These are phyloP conservation scores for Megalops cyprinoides DNA, from an alignment of 2,797 vertebrate genomes.

Conservation along the genomic window DNA sequence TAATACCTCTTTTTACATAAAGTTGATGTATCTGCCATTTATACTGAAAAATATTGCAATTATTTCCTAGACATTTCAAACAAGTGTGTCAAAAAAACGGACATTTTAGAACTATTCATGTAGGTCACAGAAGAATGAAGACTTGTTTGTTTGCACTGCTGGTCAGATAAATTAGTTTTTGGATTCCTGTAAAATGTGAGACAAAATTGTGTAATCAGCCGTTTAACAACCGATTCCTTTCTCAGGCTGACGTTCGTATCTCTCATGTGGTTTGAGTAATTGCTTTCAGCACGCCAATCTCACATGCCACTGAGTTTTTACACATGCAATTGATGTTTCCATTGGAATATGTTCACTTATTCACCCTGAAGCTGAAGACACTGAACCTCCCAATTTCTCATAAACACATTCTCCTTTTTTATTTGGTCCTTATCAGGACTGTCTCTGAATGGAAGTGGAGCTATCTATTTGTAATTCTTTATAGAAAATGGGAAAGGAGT, in stretches of 20 bases:
- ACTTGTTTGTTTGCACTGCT: neutral
- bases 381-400: neutral
- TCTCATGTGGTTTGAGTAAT: neutral
- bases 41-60: no score
- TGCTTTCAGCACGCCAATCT: neutral
- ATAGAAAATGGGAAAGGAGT: constrained; percentile 36
- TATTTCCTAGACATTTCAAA: neutral
- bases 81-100: neutral
- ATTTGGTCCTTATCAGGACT: neutral
- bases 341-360: neutral
- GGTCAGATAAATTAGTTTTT: neutral
- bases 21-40: no score
- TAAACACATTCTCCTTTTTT: neutral
- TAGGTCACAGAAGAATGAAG: neutral
- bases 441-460: neutral
- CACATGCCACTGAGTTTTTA: constrained; percentile 1
- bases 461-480: constrained; percentile 32
- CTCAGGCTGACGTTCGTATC: neutral
- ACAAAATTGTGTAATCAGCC: neutral
- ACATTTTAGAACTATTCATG: neutral
- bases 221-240: neutral
- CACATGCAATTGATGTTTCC: neutral
- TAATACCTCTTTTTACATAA: no score
- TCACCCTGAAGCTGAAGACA: neutral
- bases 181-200: neutral